Evolutionary conservation across 2,888 invertebrate species (phyloP).

Genomic region (Diogma glabrata): DNA sequence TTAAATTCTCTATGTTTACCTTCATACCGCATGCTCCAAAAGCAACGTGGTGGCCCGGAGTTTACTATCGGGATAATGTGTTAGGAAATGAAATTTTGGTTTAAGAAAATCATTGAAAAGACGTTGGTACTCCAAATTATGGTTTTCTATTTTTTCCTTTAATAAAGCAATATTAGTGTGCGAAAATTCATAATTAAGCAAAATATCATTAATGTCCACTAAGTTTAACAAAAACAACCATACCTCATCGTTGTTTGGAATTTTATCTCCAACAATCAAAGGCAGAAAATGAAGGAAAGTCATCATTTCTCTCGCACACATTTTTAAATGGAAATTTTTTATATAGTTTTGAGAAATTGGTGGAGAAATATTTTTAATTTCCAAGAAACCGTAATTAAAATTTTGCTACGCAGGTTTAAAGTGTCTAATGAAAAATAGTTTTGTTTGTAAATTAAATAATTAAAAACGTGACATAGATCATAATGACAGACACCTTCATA

Average conservation of each 20-base stretch:
- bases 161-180: too few relatives aligned
- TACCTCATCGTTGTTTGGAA: not conserved
- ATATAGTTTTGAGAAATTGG: too few relatives aligned
- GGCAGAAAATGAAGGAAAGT: not conserved
- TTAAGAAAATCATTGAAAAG: not conserved
- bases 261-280: not conserved
- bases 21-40: not conserved
- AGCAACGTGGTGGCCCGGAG: not conserved
- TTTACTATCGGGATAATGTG: not conserved
- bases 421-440: not conserved
- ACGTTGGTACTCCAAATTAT: not conserved
- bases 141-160: not conserved
- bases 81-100: not conserved
- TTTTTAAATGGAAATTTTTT: too few relatives aligned
- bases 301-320: not conserved
- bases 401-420: not conserved
- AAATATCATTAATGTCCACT: too few relatives aligned
- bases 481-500: not conserved
- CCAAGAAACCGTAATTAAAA: too few relatives aligned
- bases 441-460: not conserved
- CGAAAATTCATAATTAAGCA: too few relatives aligned
- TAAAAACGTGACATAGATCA: not conserved
- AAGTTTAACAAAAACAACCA: not conserved
- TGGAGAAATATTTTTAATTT: not conserved
- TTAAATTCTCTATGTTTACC: not conserved